phyloP scores from a whole-genome alignment of 1,140 invertebrate genomes.

The Condylostylus longicornis region DNA sequence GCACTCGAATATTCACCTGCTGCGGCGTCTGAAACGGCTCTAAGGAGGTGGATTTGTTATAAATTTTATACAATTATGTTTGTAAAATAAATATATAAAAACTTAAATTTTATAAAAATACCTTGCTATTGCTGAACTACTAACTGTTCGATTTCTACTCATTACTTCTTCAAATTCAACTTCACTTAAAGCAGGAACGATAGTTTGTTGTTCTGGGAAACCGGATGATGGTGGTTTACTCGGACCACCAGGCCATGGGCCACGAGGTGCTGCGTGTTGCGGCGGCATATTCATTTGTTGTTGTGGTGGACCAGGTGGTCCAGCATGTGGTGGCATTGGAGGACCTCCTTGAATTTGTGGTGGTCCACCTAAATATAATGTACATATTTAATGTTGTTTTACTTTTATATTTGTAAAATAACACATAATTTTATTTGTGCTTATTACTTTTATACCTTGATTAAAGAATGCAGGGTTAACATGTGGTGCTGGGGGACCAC shows the following conservation, averaged over 20 bases:
- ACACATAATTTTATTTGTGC: no score
- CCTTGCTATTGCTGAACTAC: slow-evolving; percentile 82
- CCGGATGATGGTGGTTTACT: slow-evolving; percentile 39
- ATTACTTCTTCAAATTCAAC: slow-evolving; percentile 98
- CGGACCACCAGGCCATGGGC: slow-evolving; percentile 26
- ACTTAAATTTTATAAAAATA: slow-evolving; percentile 4
- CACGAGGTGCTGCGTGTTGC: slow-evolving; percentile 31
- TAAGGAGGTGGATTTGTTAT: slow-evolving; percentile 10
- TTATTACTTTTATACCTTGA: no score
- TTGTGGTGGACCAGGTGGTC: slow-evolving; percentile 44
- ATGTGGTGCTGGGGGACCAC: slow-evolving; percentile 34
- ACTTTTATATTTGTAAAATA: no score
- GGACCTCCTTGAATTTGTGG: slow-evolving; percentile 42
- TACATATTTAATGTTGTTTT: no score
- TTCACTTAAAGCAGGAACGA: slow-evolving; percentile 63
- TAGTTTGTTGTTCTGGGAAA: slow-evolving; percentile 31
- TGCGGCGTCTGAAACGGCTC: slow-evolving; percentile 93
- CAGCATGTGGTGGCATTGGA: slow-evolving; percentile 43
- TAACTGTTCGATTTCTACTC: slow-evolving; percentile 91
- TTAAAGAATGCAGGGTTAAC: slow-evolving; percentile 83
- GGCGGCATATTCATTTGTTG: slow-evolving; percentile 37
- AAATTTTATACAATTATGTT: background rate
- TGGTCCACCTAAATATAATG: slow-evolving; percentile 37
- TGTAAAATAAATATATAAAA: background rate
- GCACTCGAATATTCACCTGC: slow-evolving; percentile 93